Evolutionary conservation across 1,140 invertebrate species (phyloP).

Genomic region (Hylaeus anthracinus): DNA sequence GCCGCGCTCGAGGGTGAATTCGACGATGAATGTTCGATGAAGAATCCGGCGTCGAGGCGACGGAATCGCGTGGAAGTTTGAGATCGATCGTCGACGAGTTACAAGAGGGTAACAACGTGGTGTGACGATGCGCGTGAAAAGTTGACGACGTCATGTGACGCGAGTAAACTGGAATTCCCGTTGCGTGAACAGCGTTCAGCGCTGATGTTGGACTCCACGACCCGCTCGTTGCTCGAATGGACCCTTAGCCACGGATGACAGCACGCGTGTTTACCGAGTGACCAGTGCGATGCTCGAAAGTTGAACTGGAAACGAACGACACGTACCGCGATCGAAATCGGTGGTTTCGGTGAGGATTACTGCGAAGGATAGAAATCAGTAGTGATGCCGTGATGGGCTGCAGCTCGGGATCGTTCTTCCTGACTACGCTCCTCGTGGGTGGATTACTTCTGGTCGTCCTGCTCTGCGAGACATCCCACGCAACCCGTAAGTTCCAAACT

Average conservation of each 20-base stretch:
- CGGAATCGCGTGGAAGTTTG: constrained; percentile 5
- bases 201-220: constrained; percentile 51
- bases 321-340: constrained; percentile 36
- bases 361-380: constrained; percentile 68
- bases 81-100: not conserved
- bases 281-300: constrained; percentile 45
- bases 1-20: not conserved
- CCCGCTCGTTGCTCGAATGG: constrained; percentile 37
- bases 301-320: constrained; percentile 53
- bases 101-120: constrained; percentile 2
- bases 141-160: constrained; percentile 46
- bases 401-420: constrained; percentile 75
- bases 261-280: constrained; percentile 47
- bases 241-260: constrained; percentile 53
- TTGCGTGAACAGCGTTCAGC: constrained; percentile 7
- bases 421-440: constrained; percentile 75
- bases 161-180: constrained; percentile 24
- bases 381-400: constrained; percentile 80
- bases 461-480: constrained; percentile 67
- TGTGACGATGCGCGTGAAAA: constrained; percentile 42
- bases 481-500: constrained; percentile 70
- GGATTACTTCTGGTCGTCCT: constrained; percentile 72
- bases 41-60: constrained; percentile 1
- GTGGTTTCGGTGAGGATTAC: constrained; percentile 53
- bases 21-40: not conserved